Conservation (phyloP, 2,888 invertebrate species). For the Dusona sp. region DNA sequence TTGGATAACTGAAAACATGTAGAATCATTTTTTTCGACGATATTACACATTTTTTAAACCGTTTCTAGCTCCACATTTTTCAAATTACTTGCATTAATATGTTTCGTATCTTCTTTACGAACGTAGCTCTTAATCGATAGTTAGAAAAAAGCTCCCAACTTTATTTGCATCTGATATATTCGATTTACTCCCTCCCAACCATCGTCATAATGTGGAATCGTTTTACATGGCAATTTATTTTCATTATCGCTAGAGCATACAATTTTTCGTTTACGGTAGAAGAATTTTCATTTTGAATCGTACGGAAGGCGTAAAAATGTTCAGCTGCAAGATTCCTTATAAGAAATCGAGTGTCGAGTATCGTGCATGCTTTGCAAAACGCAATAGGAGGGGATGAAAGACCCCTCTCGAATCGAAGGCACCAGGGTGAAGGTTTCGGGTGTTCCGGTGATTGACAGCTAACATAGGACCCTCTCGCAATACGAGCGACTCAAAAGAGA, state of each 20-base stretch:
- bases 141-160: not conserved
- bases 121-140: not conserved
- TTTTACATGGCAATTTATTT: not conserved
- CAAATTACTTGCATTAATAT: not conserved
- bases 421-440: conserved; percentile 75
- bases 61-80: not conserved
- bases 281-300: conserved; percentile 37
- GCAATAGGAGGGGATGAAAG: conserved; percentile 54
- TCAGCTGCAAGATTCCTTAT: conserved; percentile 69
- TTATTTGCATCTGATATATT: not conserved
- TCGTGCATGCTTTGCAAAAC: conserved; percentile 23
- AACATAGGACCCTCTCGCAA: conserved; percentile 73
- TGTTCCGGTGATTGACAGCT: conserved; percentile 82
- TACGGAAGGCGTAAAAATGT: conserved; percentile 73
- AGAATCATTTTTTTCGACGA: not conserved
- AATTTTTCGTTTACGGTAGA: not conserved
- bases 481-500: conserved; percentile 39
- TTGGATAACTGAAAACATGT: not conserved
- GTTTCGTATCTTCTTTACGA: not conserved
- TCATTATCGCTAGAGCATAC: not conserved
- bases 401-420: conserved; percentile 59
- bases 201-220: not conserved
- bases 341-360: conserved; percentile 73
- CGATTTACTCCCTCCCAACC: not conserved
- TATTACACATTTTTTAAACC: not conserved